phyloP scores from a whole-genome alignment of 2,888 invertebrate genomes.

The Pandemis heparana region DNA sequence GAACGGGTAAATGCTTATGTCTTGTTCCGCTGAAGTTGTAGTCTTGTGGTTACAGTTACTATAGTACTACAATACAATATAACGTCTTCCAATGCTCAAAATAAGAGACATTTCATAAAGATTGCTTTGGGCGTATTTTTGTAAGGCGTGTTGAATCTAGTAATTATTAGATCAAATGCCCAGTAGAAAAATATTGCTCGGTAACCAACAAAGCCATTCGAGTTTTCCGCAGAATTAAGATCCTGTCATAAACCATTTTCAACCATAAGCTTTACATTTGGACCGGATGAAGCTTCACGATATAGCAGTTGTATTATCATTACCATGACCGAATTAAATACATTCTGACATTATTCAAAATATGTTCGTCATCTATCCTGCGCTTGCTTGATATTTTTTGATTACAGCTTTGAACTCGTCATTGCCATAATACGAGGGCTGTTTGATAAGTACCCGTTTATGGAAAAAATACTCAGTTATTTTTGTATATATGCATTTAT shows the following conservation, averaged over 20 bases:
- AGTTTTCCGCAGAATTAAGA: slow-evolving; percentile 73
- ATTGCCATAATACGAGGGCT: slow-evolving; percentile 30
- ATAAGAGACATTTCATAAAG: not conserved
- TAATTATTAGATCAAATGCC: slow-evolving; percentile 37
- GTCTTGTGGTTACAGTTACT: not conserved
- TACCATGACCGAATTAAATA: slow-evolving; percentile 34
- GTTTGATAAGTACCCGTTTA: too few relatives aligned
- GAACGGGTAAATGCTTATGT: not conserved
- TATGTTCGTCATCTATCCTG: slow-evolving; percentile 51
- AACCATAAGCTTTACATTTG: slow-evolving; percentile 62
- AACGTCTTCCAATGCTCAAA: not conserved
- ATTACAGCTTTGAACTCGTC: slow-evolving; percentile 36
- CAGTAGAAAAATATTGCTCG: slow-evolving; percentile 63
- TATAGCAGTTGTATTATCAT: slow-evolving; percentile 28
- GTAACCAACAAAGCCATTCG: slow-evolving; percentile 66
- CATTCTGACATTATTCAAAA: slow-evolving; percentile 28
- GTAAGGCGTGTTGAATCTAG: slow-evolving; percentile 1
- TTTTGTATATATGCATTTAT: too few relatives aligned
- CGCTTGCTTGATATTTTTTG: slow-evolving; percentile 58
- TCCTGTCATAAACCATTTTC: slow-evolving; percentile 68
- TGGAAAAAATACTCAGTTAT: too few relatives aligned
- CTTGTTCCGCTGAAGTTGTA: not conserved
- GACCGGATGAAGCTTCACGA: slow-evolving; percentile 40
- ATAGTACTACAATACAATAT: not conserved
- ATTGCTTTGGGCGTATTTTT: not conserved